Evolutionary conservation across 2,888 invertebrate species (phyloP), one percentile per base, ranked within the genome.

Genomic region (Uropetala carovei): DNA sequence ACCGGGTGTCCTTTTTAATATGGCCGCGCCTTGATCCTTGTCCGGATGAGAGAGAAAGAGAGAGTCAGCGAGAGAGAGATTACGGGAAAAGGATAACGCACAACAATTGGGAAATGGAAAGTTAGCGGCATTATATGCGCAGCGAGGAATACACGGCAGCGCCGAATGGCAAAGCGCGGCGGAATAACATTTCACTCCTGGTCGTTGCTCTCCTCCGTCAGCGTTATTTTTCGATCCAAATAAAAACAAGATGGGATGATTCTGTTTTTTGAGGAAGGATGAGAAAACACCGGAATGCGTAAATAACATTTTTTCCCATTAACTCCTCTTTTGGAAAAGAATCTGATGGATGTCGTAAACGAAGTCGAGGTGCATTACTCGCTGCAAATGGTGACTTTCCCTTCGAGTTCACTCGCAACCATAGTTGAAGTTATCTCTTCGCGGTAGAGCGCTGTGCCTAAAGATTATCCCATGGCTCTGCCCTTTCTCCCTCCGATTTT

Each of bases 321-420:
- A 27, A 27, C 22, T 27, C 13, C 75, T 75, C 27, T 22, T 22
- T 75, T 75, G 22, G 0, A 27, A 75, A 27, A 27, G 75, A 27
- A 27, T 75, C 75, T 75, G 22, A 27, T 27, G 75, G 75, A 75
- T 75, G n/a, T 13, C 75, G 75, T 11, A 27, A 75, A 10, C 22
- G 13, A 27, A 75, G n/a, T 75, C 13, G 68, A 22, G n/a, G 18
- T 9, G 68, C 68, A 68, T 68, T 68, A n/a, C 18, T 75, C 75
- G 75, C 75, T 75, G 75, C 75, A 75, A 75, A 75, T 75, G 75
- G 22, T 75, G 75, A 75, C 27, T 75, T 75, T 75, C 75, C 75
- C 75, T 27, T 14, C 75, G 27, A 22, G 22, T 68, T 16, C 68
- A 68, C 68, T 68, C 68, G n/a, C 22, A 13, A 0, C 75, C 75